These are phyloP conservation scores for Sphaerodactylus townsendi DNA, from an alignment of 2,113 vertebrate species.

Conservation along the genomic window DNA sequence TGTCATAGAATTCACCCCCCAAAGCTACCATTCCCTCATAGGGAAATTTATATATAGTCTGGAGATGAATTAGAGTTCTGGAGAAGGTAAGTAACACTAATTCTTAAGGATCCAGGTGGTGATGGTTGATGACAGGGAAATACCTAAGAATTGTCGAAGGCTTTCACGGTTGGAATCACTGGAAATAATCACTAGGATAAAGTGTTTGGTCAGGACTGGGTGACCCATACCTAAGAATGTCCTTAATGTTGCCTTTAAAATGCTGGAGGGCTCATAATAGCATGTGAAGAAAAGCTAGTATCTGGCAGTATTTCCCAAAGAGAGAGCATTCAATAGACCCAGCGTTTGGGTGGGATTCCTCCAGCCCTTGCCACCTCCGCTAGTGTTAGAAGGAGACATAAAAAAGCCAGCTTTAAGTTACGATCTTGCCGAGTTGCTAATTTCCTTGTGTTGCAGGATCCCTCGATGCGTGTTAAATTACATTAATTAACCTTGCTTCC, in stretches of 20 bases:
- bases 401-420: neutral
- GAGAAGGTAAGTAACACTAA: too few species aligned
- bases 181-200: too few species aligned
- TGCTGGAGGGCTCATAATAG: neutral
- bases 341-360: neutral
- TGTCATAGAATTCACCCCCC: too few species aligned
- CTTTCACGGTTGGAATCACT: too few species aligned
- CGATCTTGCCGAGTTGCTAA: neutral
- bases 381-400: neutral
- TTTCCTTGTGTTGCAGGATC: slow-evolving; percentile 19
- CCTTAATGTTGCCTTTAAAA: neutral
- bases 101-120: too few species aligned
- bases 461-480: slow-evolving; percentile 37
- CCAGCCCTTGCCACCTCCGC: neutral
- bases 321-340: neutral
- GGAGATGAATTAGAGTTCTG: too few species aligned
- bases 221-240: too few species aligned
- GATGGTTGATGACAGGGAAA: neutral
- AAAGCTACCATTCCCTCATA: too few species aligned
- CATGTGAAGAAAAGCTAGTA: neutral
- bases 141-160: too few species aligned
- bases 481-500: slow-evolving; percentile 34
- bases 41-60: too few species aligned
- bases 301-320: neutral
- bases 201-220: too few species aligned